Percentiles rank a stretch among this genome's conserved stretches.
phyloP scores from a whole-genome alignment of 2,797 vertebrate species.

The Parotocinclus haroldoi region DNA sequence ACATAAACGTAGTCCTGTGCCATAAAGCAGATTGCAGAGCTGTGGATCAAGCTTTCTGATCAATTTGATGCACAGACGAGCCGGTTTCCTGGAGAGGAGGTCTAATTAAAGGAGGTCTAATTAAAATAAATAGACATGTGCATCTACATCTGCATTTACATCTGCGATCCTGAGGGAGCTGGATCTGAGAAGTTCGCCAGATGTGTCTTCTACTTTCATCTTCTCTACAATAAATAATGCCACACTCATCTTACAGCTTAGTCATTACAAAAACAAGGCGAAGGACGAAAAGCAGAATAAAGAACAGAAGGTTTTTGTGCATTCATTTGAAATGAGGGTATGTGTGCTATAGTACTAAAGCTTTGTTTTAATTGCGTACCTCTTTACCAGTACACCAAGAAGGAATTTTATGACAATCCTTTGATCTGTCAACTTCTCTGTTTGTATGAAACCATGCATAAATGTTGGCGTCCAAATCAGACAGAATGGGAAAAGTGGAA shows the following conservation, averaged over 20 bases:
- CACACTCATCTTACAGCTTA: not conserved
- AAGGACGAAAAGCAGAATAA: too few species aligned
- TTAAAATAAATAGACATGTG: conserved; percentile 12
- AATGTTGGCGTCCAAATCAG: conserved; percentile 26
- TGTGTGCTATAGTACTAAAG: conserved; percentile 39
- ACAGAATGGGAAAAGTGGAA: conserved; percentile 19
- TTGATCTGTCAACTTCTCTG: conserved; percentile 47
- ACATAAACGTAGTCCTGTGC: too few species aligned
- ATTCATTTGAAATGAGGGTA: conserved; percentile 30
- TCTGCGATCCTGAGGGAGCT: conserved; percentile 35
- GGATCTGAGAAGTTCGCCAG: conserved; percentile 45
- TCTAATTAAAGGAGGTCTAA: conserved; percentile 56
- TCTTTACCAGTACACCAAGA: conserved; percentile 43
- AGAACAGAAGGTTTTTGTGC: not conserved
- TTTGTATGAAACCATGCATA: not conserved
- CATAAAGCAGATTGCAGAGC: too few species aligned
- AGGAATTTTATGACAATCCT: conserved; percentile 20
- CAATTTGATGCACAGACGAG: conserved; percentile 43
- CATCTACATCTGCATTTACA: conserved; percentile 19
- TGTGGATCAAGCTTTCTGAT: conserved; percentile 23
- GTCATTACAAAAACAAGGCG: too few species aligned
- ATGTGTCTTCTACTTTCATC: conserved; percentile 53
- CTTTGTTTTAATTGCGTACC: conserved; percentile 33
- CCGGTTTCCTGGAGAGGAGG: conserved; percentile 14
- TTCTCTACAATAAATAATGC: conserved; percentile 19